Percentiles rank a stretch among this genome's conserved stretches.
Evolutionary conservation across 2,797 vertebrate species (phyloP).

Genomic region (Chelon labrosus): DNA sequence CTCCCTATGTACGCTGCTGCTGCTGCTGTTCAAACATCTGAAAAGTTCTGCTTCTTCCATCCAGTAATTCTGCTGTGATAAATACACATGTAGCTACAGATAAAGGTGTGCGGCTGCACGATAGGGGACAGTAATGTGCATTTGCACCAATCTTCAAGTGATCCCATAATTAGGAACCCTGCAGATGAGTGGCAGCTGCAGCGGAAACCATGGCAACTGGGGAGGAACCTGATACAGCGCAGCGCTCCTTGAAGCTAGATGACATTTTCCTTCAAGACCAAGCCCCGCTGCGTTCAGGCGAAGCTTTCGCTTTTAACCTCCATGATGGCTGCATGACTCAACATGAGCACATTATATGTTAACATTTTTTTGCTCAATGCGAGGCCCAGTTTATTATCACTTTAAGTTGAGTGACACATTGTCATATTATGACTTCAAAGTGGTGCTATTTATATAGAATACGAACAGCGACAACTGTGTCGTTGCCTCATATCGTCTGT

Average conservation of each 20-base stretch:
- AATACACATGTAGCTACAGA: not conserved
- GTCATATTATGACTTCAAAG: no score
- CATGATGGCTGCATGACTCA: slow-evolving; percentile 4
- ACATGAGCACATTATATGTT: no score
- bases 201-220: slow-evolving; percentile 72
- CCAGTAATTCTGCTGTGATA: not conserved
- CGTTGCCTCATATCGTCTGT: no score
- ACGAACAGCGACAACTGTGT: no score
- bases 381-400: no score
- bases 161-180: slow-evolving; percentile 60
- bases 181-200: slow-evolving; percentile 71
- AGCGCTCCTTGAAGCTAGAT: slow-evolving; percentile 52
- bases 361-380: no score
- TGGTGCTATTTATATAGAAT: no score
- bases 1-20: not conserved
- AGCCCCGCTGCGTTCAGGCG: slow-evolving; percentile 41
- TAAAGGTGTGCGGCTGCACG: not conserved
- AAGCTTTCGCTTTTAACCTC: not conserved
- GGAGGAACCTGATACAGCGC: slow-evolving; percentile 29
- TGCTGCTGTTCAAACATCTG: slow-evolving; percentile 22
- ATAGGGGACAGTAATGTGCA: not conserved
- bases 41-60: not conserved
- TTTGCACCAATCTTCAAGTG: slow-evolving; percentile 21
- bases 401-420: no score
- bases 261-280: slow-evolving; percentile 60